These are phyloP conservation scores for Rutpela maculata DNA, from an alignment of 2,888 invertebrate species.

Conservation along the genomic window DNA sequence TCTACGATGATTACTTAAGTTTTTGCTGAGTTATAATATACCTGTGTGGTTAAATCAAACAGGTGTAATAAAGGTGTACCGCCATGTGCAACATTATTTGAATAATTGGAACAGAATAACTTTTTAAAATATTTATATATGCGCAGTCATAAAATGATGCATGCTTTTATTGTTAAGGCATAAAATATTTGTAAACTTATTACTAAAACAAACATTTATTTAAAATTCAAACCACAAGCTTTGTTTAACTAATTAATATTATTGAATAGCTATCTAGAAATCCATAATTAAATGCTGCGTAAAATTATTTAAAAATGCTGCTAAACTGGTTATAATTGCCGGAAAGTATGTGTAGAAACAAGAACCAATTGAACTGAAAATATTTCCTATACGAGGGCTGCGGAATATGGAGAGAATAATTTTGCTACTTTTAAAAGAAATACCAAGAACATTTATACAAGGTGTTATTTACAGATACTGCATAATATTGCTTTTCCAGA, in stretches of 20 bases:
- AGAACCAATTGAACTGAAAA: slow-evolving; percentile 23
- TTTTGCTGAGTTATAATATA: too few relatives aligned
- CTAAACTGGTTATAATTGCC: slow-evolving; percentile 49
- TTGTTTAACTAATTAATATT: slow-evolving; percentile 54
- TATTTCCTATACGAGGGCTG: neutral
- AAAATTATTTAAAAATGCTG: slow-evolving; percentile 50
- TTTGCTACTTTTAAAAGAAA: too few relatives aligned
- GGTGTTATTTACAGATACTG: too few relatives aligned
- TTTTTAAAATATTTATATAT: slow-evolving; percentile 28
- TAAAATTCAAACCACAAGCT: slow-evolving; percentile 47
- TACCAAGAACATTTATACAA: too few relatives aligned
- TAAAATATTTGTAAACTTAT: slow-evolving; percentile 64
- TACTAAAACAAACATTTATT: slow-evolving; percentile 64
- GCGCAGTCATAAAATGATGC: slow-evolving; percentile 31
- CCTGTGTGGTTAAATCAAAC: too few relatives aligned
- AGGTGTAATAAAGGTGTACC: too few relatives aligned
- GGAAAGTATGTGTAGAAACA: slow-evolving; percentile 26
- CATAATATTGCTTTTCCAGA: too few relatives aligned
- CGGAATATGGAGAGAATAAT: neutral
- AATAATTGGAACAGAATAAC: slow-evolving; percentile 2
- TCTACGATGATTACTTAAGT: too few relatives aligned
- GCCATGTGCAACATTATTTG: too few relatives aligned
- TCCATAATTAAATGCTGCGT: slow-evolving; percentile 50
- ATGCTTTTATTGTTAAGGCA: slow-evolving; percentile 46
- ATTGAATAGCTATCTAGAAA: slow-evolving; percentile 51